Percentiles rank a stretch among this genome's conserved stretches.
These are phyloP conservation scores for Pectinophora gossypiella DNA, from an alignment of 1,140 invertebrate genomes.

Conservation along the genomic window DNA sequence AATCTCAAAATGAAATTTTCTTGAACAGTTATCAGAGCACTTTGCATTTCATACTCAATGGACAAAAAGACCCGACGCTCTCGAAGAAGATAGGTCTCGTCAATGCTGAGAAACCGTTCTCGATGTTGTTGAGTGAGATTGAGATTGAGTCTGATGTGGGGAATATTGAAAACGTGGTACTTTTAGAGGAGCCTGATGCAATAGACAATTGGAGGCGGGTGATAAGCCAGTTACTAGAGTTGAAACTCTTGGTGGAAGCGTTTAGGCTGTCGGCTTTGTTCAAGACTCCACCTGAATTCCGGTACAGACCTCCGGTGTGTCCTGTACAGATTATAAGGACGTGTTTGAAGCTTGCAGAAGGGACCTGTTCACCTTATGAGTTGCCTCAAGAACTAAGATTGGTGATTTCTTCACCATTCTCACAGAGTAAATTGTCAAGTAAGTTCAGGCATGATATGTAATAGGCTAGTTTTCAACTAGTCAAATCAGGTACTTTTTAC, in stretches of 20 bases:
- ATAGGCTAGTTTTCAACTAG: too few species aligned
- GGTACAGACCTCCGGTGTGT: constrained; percentile 41
- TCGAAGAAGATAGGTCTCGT: constrained; percentile 34
- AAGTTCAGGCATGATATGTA: too few species aligned
- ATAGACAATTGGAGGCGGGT: constrained; percentile 51
- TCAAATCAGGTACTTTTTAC: too few species aligned
- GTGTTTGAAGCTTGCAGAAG: constrained; percentile 57
- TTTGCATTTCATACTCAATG: constrained; percentile 47
- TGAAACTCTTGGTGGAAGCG: constrained; percentile 52
- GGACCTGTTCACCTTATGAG: constrained; percentile 57
- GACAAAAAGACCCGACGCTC: constrained; percentile 44
- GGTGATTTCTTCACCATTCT: constrained; percentile 51
- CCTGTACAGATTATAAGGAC: constrained; percentile 58
- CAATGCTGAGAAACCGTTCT: constrained; percentile 47
- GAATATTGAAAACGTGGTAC: constrained; percentile 53
- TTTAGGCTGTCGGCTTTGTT: constrained; percentile 59
- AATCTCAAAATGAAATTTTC: constrained; percentile 37
- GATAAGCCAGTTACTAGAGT: constrained; percentile 45
- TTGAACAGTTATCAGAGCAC: constrained; percentile 55
- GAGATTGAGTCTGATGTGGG: constrained; percentile 64
- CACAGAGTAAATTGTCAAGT: constrained; percentile 59
- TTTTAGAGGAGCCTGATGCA: constrained; percentile 44
- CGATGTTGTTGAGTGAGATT: constrained; percentile 57
- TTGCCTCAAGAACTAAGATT: constrained; percentile 58
- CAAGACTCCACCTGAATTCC: constrained; percentile 42